phyloP scores from a whole-genome alignment of 2,797 vertebrate genomes.

The Merluccius polli region DNA sequence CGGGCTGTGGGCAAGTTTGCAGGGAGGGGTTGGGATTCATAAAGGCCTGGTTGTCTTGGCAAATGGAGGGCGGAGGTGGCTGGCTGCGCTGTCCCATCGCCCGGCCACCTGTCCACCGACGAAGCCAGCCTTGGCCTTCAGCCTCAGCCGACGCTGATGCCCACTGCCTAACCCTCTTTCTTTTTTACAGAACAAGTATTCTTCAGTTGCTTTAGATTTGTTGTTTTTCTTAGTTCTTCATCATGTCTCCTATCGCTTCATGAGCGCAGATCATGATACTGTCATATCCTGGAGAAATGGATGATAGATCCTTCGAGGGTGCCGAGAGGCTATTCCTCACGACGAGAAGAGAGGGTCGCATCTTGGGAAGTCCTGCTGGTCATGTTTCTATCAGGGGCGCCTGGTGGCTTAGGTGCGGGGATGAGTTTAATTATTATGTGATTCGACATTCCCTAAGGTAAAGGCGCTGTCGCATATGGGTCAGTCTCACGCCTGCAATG shows the following conservation, averaged over 20 bases:
- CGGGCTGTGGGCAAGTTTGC: slow-evolving; percentile 39
- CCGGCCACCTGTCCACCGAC: slow-evolving; percentile 69
- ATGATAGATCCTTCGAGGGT: too few relatives aligned
- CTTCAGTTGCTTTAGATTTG: too few relatives aligned
- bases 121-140: slow-evolving; percentile 24
- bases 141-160: slow-evolving; percentile 38
- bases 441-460: slow-evolving; percentile 39
- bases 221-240: too few relatives aligned
- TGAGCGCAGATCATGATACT: too few relatives aligned
- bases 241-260: too few relatives aligned
- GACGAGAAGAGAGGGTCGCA: too few relatives aligned
- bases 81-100: slow-evolving; percentile 63
- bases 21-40: slow-evolving; percentile 44
- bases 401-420: background rate
- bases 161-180: background rate
- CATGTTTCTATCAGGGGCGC: background rate
- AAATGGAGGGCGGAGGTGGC: slow-evolving; percentile 56
- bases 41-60: slow-evolving; percentile 61
- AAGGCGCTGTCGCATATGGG: slow-evolving; percentile 45
- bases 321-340: too few relatives aligned
- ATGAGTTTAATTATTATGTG: slow-evolving; percentile 45
- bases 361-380: background rate
- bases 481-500: slow-evolving; percentile 45
- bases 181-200: too few relatives aligned
- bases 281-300: too few relatives aligned